Evolutionary conservation across 2,888 invertebrate genomes (phyloP), one percentile per base, ranked within the genome.

Genomic region (Byasa hedistus): DNA sequence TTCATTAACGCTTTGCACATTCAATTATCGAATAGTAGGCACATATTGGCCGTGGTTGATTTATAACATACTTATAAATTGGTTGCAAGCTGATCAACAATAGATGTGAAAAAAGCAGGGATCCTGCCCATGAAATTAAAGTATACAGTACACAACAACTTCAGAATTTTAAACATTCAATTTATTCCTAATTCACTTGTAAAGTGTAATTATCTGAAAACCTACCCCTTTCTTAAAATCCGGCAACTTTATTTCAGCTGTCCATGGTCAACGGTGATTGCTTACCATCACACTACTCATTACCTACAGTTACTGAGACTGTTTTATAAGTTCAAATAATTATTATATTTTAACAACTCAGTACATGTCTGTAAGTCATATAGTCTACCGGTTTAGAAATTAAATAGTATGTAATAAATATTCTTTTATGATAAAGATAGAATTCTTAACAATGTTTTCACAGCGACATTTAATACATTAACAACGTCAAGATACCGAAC

Each of bases 1-100:
- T 83, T 86, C 81, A 88, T 87, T 86, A 88, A 75, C 79, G 77
- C 74, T 69, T 82, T 77, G 23, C 88, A 85, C 86, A 87, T 87
- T 83, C 88, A 87, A 88, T 88, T 86, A 88, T 78, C 75, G 79
- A 75, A 71, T 78, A 76, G 77, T 76, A 73, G 73, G 76, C 78
- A 75, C 77, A 69, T 73, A 72, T 74, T 74, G 81, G 74, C 76
- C 78, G 79, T 69, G 68, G 70, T 70, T 68, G 64, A 70, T 75
- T 74, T 78, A 79, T 79, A 77, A 68, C 69, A 68, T 71, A 71
- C 71, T 71, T 57, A 71, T 66, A 59, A 55, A 60, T 65, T 56
- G 60, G 60, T 65, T 56, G 56, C 48, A 27, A 55, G 57, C 27
- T 56, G 36, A 22, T n/a, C 48, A 19, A 48, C 48, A 48, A 39